Percentiles rank a stretch among this genome's conserved stretches.
Conservation (phyloP, 1,140 invertebrate species). For the Drosophila santomea region DNA sequence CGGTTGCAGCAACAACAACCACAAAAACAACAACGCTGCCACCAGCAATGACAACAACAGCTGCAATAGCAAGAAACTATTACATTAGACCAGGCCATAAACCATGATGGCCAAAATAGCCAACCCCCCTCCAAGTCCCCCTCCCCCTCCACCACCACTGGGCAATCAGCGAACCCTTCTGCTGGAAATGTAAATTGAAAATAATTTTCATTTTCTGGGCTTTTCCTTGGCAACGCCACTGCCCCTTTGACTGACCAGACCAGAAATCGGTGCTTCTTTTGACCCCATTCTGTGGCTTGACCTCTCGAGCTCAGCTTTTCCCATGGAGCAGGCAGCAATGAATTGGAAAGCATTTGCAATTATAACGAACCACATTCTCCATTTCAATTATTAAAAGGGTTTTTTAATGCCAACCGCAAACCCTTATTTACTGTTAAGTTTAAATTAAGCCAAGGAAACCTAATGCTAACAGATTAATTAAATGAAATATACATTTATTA, state of each 20-base stretch:
- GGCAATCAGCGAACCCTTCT: slow-evolving; percentile 3
- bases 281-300: slow-evolving; percentile 59
- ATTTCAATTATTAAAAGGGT: background rate
- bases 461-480: too few species aligned
- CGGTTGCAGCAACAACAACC: slow-evolving; percentile 37
- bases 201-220: slow-evolving; percentile 54
- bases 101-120: slow-evolving; percentile 72
- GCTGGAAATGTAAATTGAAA: slow-evolving; percentile 58
- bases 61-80: slow-evolving; percentile 72
- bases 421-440: too few species aligned
- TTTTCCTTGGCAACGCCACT: slow-evolving; percentile 33
- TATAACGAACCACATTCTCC: background rate
- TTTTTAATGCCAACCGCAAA: background rate
- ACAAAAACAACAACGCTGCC: slow-evolving; percentile 27
- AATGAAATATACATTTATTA: too few species aligned
- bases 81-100: slow-evolving; percentile 72
- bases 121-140: slow-evolving; percentile 1
- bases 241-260: slow-evolving; percentile 43
- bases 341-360: background rate
- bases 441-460: background rate
- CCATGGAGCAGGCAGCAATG: background rate
- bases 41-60: slow-evolving; percentile 52
- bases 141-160: background rate
- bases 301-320: slow-evolving; percentile 23
- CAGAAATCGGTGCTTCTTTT: slow-evolving; percentile 29